These are phyloP conservation scores for Drosophila sp. DNA, from an alignment of 1,140 invertebrate genomes.

Conservation along the genomic window DNA sequence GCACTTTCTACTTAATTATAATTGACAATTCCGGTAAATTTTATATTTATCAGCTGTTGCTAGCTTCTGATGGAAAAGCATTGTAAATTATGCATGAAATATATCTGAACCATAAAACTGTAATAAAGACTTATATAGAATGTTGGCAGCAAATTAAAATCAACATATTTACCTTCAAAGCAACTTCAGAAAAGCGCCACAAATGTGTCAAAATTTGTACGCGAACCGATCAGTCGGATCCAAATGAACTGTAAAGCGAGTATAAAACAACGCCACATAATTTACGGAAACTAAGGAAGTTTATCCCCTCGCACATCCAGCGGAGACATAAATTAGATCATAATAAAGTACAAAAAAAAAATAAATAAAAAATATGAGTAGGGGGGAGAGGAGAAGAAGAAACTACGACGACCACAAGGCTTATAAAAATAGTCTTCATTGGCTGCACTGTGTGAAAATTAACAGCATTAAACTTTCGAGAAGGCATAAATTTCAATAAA, in stretches of 20 bases:
- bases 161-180: slow-evolving; percentile 21
- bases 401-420: slow-evolving; percentile 27
- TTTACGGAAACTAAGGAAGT: slow-evolving; percentile 39
- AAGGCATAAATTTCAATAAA: slow-evolving; percentile 65
- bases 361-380: slow-evolving; percentile 17
- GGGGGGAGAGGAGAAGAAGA: slow-evolving; percentile 6
- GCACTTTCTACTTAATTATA: neutral
- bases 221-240: slow-evolving; percentile 31
- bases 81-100: slow-evolving; percentile 56
- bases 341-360: slow-evolving; percentile 61
- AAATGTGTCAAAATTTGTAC: slow-evolving; percentile 58
- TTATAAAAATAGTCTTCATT: slow-evolving; percentile 70
- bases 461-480: slow-evolving; percentile 59
- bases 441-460: slow-evolving; percentile 50
- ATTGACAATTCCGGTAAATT: neutral
- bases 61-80: neutral
- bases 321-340: slow-evolving; percentile 72
- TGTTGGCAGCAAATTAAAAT: slow-evolving; percentile 33
- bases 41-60: slow-evolving; percentile 39
- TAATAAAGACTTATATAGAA: slow-evolving; percentile 55
- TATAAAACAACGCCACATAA: slow-evolving; percentile 28
- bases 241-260: slow-evolving; percentile 27
- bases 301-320: slow-evolving; percentile 27
- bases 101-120: slow-evolving; percentile 38
- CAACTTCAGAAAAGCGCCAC: slow-evolving; percentile 46